Evolutionary conservation across 1,140 invertebrate species (phyloP), one percentile per base, ranked within the genome.

Genomic region (Lerema accius): DNA sequence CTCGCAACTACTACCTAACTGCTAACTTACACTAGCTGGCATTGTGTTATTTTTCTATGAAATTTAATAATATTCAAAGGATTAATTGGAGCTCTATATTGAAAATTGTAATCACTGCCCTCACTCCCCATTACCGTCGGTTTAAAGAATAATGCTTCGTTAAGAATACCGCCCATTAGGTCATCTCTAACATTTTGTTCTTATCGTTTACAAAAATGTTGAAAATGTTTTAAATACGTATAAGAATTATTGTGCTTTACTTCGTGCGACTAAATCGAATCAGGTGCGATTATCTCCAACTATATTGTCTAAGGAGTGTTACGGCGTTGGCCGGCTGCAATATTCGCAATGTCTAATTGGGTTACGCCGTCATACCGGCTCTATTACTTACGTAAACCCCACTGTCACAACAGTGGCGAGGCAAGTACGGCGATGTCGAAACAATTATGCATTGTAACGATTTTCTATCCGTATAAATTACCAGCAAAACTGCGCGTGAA

Each of bases 351-450:
- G 39, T 50, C 37, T 76, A 80, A 78, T 80, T 81, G 67, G 73
- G 74, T 74, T 76, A 80, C 71, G 60, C 59, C 45, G 62, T 65
- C 63, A 53, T 68, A 65, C 67, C 64, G 62, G 69, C 69, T 62
- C 71, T 55, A 73, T 69, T 59, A 55, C 73, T 87, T 89, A 86
- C 84, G 82, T 82, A 89, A 87, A 84, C 61, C 68, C 72, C 68
- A 72, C 78, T 85, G 83, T 85, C 79, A 86, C 79, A 87, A 87
- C 76, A 71, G 59, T 65, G 58, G 60, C 73, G 67, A 64, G 50
- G 65, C 61, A 67, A 73, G 76, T 73, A 70, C 69, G 63, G 65
- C 55, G 43, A 58, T 86, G 73, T 78, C 71, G 82, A 79, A 82
- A 86, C 66, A 65, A 63, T 69, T 66, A 65, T 58, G 66, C 67